phyloP scores from a whole-genome alignment of 2,888 invertebrate genomes.

The Perithous albicinctus region DNA sequence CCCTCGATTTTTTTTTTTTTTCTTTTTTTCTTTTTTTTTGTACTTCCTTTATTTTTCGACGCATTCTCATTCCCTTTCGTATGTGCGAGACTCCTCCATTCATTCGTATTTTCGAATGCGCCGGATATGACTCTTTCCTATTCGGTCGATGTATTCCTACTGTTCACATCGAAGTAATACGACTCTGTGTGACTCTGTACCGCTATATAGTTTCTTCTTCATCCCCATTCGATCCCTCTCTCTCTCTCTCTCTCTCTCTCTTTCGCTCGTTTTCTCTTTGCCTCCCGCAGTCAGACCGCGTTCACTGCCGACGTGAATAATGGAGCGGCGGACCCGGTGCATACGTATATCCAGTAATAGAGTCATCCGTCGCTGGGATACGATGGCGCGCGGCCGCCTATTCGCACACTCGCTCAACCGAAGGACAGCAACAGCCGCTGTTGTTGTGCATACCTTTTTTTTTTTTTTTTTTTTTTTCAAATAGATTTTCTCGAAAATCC shows the following conservation, averaged over 20 bases:
- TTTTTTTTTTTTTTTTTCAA: not conserved
- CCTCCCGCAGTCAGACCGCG: constrained; percentile 68
- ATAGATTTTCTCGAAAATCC: constrained; percentile 16
- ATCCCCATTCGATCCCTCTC: constrained; percentile 18
- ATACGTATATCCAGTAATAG: constrained; percentile 59
- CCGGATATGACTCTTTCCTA: constrained; percentile 49
- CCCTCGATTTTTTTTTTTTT: not conserved
- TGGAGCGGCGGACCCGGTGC: constrained; percentile 65
- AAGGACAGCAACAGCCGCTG: constrained; percentile 50
- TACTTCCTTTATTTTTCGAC: constrained; percentile 44
- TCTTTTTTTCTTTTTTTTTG: not conserved
- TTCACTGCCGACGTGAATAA: constrained; percentile 76
- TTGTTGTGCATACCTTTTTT: not conserved
- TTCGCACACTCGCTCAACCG: constrained; percentile 44
- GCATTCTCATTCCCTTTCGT: constrained; percentile 41
- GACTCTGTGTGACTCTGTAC: constrained; percentile 14
- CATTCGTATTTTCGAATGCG: constrained; percentile 75
- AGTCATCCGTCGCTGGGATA: constrained; percentile 60
- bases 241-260: constrained; percentile 6
- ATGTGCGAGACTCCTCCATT: constrained; percentile 26
- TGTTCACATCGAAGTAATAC: constrained; percentile 31
- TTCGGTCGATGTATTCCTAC: constrained; percentile 32
- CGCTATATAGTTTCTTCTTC: constrained; percentile 3
- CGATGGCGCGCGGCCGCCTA: constrained; percentile 30
- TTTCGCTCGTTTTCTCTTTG: constrained; percentile 23